These are phyloP conservation scores for Tokudaia muenninki DNA, from an alignment of 2,797 vertebrate genomes.

Conservation along the genomic window DNA sequence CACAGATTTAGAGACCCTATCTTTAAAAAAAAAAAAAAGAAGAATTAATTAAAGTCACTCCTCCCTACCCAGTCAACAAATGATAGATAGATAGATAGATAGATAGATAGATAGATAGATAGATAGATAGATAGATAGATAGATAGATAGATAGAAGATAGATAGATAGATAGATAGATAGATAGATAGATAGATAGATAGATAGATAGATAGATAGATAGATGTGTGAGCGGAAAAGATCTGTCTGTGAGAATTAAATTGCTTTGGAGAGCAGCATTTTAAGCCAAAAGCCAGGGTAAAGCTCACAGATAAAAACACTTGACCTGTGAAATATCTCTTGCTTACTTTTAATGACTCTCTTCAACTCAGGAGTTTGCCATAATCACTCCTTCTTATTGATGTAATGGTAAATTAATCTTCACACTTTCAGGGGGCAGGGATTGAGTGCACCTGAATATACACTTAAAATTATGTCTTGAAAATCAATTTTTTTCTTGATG, in stretches of 20 bases:
- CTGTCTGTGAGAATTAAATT: slow-evolving; percentile 59
- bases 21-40: not conserved
- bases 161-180: not conserved
- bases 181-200: too few relatives aligned
- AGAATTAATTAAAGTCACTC: not conserved
- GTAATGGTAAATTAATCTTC: slow-evolving; percentile 79
- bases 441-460: slow-evolving; percentile 61
- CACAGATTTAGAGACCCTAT: slow-evolving; percentile 52
- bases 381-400: slow-evolving; percentile 78
- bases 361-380: slow-evolving; percentile 70
- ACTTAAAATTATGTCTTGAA: slow-evolving; percentile 72
- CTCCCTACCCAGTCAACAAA: not conserved
- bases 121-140: not conserved
- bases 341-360: slow-evolving; percentile 72
- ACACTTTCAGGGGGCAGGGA: not conserved
- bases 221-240: slow-evolving; percentile 20
- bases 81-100: not conserved
- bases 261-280: slow-evolving; percentile 68
- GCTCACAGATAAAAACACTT: slow-evolving; percentile 73
- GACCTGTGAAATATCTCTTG: slow-evolving; percentile 78
- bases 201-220: not conserved
- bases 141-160: too few relatives aligned
- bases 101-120: not conserved
- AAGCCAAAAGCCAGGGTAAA: slow-evolving; percentile 64
- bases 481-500: slow-evolving; percentile 73